Evolutionary conservation across 1,140 invertebrate genomes (phyloP).

Genomic region (Akabosia matsudoensis): DNA sequence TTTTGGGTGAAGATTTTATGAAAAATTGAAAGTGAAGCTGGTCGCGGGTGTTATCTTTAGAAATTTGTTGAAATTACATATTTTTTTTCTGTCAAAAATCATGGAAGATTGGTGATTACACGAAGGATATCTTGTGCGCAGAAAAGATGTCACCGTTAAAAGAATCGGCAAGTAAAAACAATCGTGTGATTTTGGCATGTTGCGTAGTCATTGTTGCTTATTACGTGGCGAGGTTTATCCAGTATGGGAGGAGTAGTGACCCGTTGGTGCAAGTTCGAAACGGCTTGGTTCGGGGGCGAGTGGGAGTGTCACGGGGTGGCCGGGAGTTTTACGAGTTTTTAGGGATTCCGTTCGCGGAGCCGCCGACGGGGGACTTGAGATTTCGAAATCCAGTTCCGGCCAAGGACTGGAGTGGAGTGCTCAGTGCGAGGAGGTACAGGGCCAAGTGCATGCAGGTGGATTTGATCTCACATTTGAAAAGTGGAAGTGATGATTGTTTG

Average conservation of each 20-base stretch:
- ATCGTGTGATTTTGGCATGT: background rate
- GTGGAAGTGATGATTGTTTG: background rate
- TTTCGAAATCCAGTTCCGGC: conserved; percentile 48
- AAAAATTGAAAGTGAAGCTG: background rate
- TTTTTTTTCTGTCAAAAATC: background rate
- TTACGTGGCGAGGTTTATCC: background rate
- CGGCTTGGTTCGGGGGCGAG: conserved; percentile 8
- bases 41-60: background rate
- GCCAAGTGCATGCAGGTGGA: conserved; percentile 6
- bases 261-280: conserved; percentile 18
- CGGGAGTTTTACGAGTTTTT: conserved; percentile 53
- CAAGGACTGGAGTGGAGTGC: background rate
- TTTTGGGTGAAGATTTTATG: background rate
- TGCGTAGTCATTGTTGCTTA: background rate
- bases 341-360: conserved; percentile 58
- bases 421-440: background rate
- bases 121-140: no score
- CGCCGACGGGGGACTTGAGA: conserved; percentile 56
- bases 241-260: background rate
- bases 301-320: conserved; percentile 28
- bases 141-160: background rate
- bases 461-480: background rate
- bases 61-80: background rate
- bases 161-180: background rate
- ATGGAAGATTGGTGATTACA: background rate